phyloP scores from a whole-genome alignment of 2,113 vertebrate species.

The Pollachius pollachius region DNA sequence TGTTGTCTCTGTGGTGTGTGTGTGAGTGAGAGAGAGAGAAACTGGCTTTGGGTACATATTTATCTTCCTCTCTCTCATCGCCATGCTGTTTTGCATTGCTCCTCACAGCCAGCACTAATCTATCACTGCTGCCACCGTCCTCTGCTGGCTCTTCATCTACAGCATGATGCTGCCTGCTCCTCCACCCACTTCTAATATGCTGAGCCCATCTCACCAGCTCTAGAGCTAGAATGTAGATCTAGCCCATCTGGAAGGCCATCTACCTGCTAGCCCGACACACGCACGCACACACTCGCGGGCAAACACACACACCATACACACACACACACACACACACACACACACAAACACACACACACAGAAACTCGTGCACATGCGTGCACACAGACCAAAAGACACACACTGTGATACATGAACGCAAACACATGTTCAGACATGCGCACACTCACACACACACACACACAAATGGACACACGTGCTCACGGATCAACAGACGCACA shows the following conservation, averaged over 20 bases:
- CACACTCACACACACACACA: background rate
- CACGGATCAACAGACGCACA: background rate
- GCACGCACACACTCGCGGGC: too few relatives aligned
- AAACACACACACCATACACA: too few relatives aligned
- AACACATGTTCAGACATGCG: background rate
- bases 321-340: too few relatives aligned
- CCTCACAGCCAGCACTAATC: slow-evolving; percentile 40
- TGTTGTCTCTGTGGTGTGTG: slow-evolving; percentile 33
- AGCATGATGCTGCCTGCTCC: background rate
- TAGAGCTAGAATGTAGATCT: too few relatives aligned
- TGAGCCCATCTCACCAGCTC: slow-evolving; percentile 18
- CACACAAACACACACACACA: too few relatives aligned
- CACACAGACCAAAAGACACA: background rate
- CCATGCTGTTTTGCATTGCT: slow-evolving; percentile 49
- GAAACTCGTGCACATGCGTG: too few relatives aligned
- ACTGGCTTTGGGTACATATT: slow-evolving; percentile 2
- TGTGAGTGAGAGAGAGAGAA: slow-evolving; percentile 17
- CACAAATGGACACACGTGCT: background rate
- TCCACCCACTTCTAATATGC: slow-evolving; percentile 31
- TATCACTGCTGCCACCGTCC: slow-evolving; percentile 33
- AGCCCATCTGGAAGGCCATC: too few relatives aligned
- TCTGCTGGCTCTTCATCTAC: too few relatives aligned
- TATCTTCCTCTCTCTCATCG: slow-evolving; percentile 9
- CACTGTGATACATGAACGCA: background rate
- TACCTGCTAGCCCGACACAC: too few relatives aligned